Percentiles rank a stretch among this genome's conserved stretches.
Conservation (phyloP, 2,113 vertebrate genomes). For the Syrrhaptes paradoxus region DNA sequence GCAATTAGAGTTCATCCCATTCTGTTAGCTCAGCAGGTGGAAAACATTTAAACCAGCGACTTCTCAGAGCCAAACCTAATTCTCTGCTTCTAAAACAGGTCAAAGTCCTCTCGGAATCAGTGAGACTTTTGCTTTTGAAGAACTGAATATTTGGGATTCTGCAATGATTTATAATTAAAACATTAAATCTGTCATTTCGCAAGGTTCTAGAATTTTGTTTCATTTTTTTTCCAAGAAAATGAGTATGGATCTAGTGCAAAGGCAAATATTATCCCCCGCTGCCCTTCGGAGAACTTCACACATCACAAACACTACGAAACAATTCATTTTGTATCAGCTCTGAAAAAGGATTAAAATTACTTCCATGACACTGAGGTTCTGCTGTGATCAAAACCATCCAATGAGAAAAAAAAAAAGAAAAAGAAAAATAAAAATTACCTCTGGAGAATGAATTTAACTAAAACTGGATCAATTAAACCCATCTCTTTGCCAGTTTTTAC, state of each 20-base stretch:
- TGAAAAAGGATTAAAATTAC: conserved; percentile 50
- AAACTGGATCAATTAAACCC: not conserved
- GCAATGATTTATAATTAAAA: conserved; percentile 8
- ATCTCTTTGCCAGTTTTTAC: not conserved
- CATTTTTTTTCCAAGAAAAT: not conserved
- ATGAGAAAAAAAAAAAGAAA: not conserved
- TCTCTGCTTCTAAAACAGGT: not conserved
- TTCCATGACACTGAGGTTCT: conserved; percentile 21
- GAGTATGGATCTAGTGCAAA: not conserved
- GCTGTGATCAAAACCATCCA: conserved; percentile 27
- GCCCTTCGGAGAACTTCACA: conserved; percentile 36
- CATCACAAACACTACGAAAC: not conserved
- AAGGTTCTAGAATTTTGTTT: not conserved
- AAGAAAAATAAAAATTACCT: conserved; percentile 7
- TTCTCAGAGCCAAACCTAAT: not conserved
- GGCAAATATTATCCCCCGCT: conserved; percentile 23
- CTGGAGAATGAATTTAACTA: conserved; percentile 31
- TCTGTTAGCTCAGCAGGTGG: conserved; percentile 28
- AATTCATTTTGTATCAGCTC: conserved; percentile 34
- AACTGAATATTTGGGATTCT: not conserved
- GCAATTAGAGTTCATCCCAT: not conserved
- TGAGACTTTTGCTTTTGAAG: not conserved
- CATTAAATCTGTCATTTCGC: not conserved
- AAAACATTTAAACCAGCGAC: not conserved
- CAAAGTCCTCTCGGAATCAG: not conserved